Base-by-base conservation (phyloP, 2,797 vertebrate genomes). In the Myioborus melanocephalus region DNA sequence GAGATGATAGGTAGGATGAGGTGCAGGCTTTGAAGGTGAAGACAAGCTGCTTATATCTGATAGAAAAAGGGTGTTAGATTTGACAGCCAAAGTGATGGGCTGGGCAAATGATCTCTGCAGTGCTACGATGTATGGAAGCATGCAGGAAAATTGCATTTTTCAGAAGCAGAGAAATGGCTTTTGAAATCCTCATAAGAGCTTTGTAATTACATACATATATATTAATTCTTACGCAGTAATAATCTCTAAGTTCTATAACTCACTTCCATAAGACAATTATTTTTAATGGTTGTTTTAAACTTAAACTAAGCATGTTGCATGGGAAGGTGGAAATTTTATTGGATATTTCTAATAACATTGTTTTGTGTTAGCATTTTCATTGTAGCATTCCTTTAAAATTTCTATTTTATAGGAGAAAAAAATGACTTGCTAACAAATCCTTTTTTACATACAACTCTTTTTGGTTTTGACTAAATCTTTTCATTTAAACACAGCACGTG, bases 11-110 rank as follows among this genome's bases (percentile, higher is more conserved):
- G 86, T 93, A 84, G 86, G 63, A 73, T 90, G 95, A 90, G 63
- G 77, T 75, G 83, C 93, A 75, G 72, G 77, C 83, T 96, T 95
- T 95, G 88, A 92, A 96, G 92, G 77, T 64, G 70, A 89, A 95
- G 86, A 87, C 92, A 95, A 97, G 93, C 91, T 82, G 86, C 90
- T 96, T 95, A 94, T 87, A 94, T 87, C 92, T 84, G 83, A 82
- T 93, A 90, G 72, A 83, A 92, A 89, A 83, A 60, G 46, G 77
- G 19, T 52, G 90, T 92, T 93, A 78, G 41, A 78, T 83, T 76
- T 95, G 93, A 90, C 91, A 94, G 89, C n/a, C 71, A 76, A 63
- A 72, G 39, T 11, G 66, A 82, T 28, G 44, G 77, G 63, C 47
- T 70, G 77, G 80, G 39, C 49, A 83, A 90, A 84, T 32, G n/a